These are phyloP conservation scores for Neelides sp. DNA, from an alignment of 1,140 invertebrate species.

Conservation along the genomic window DNA sequence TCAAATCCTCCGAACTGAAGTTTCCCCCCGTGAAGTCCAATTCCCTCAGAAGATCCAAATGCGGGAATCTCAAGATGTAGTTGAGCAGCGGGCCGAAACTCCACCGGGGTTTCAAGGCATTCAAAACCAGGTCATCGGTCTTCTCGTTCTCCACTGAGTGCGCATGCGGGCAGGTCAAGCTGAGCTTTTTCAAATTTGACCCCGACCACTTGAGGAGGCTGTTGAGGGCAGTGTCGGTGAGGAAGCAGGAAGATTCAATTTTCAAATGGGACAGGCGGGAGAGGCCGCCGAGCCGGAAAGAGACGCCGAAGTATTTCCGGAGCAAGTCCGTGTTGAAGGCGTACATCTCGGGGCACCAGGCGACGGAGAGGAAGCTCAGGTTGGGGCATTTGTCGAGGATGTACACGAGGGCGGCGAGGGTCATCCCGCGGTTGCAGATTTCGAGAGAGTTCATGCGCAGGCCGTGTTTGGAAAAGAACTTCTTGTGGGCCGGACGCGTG, in stretches of 20 bases:
- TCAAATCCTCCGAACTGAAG: slow-evolving; percentile 11
- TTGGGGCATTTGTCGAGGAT: slow-evolving; percentile 17
- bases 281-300: slow-evolving; percentile 21
- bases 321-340: slow-evolving; percentile 24
- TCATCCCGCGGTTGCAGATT: slow-evolving; percentile 20
- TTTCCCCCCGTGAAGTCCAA: slow-evolving; percentile 23
- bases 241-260: slow-evolving; percentile 17
- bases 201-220: slow-evolving; percentile 25
- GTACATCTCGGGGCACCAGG: slow-evolving; percentile 24
- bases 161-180: background rate
- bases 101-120: slow-evolving; percentile 20
- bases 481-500: slow-evolving; percentile 10
- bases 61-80: slow-evolving; percentile 18
- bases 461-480: slow-evolving; percentile 23
- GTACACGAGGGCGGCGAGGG: slow-evolving; percentile 15
- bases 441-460: slow-evolving; percentile 11
- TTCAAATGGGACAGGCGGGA: slow-evolving; percentile 9
- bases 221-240: slow-evolving; percentile 20
- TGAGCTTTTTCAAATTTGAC: slow-evolving; percentile 9
- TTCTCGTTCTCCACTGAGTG: too few species aligned
- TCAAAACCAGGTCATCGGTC: slow-evolving; percentile 5
- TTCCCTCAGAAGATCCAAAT: slow-evolving; percentile 16
- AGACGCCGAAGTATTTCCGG: slow-evolving; percentile 24
- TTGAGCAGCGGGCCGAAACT: slow-evolving; percentile 20
- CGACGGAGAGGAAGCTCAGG: slow-evolving; percentile 14